phyloP scores from a whole-genome alignment of 2,113 vertebrate species.

The Urocynchramus pylzowi region DNA sequence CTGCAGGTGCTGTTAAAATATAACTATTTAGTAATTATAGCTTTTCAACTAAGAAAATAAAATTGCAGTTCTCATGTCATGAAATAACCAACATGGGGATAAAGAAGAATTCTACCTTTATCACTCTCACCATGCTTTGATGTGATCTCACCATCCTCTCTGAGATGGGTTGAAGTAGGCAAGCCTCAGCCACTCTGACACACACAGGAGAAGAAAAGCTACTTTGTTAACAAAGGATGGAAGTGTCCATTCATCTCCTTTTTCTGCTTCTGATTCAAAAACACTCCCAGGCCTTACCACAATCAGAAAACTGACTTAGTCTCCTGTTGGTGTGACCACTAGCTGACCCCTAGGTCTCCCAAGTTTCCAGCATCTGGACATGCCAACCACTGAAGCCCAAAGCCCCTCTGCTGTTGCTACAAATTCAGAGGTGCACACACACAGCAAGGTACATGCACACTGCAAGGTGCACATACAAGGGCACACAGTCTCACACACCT shows the following conservation, averaged over 20 bases:
- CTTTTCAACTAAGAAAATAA: background rate
- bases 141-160: background rate
- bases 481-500: fast-evolving
- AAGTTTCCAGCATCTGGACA: background rate
- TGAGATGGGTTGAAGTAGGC: background rate
- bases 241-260: background rate
- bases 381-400: background rate
- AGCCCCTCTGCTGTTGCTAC: background rate
- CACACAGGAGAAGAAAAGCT: background rate
- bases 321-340: background rate
- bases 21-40: background rate
- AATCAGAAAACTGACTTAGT: background rate
- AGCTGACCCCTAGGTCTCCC: background rate
- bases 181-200: background rate
- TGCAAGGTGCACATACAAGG: no score
- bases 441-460: no score
- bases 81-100: background rate
- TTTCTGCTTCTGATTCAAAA: background rate
- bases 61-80: background rate
- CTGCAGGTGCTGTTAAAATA: background rate
- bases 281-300: background rate
- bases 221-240: background rate
- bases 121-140: background rate
- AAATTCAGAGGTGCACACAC: background rate
- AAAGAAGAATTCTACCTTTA: background rate